A percentile compares a stretch with the other conserved stretches of the same genome.
Conservation (phyloP, 2,113 vertebrate genomes). For the Stercorarius parasiticus region DNA sequence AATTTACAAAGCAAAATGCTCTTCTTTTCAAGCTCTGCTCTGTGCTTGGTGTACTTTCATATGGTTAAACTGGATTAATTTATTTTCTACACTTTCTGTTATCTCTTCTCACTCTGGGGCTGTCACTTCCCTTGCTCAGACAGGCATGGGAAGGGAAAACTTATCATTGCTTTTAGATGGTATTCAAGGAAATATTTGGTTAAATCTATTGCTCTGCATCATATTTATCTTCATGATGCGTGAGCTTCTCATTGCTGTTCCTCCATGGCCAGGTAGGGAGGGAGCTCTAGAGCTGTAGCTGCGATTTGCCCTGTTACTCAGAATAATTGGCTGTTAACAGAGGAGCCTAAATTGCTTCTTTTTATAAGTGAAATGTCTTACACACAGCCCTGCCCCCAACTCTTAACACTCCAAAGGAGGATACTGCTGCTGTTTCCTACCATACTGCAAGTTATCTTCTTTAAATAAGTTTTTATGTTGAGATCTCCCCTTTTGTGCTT, state of each 20-base stretch:
- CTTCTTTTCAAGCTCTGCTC: not conserved
- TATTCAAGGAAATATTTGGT: conserved; percentile 18
- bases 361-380: not conserved
- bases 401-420: not conserved
- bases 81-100: conserved; percentile 33
- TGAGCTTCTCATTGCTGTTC: not conserved
- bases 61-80: conserved; percentile 13
- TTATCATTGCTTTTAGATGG: not conserved
- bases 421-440: not conserved
- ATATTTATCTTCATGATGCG: not conserved
- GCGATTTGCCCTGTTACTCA: not conserved
- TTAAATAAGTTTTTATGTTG: not conserved
- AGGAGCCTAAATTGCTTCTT: not conserved
- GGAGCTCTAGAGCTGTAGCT: not conserved
- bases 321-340: not conserved
- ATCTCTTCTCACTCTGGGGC: conserved; percentile 1
- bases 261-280: not conserved
- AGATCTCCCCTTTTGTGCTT: not conserved
- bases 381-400: not conserved
- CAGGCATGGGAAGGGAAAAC: not conserved
- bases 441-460: not conserved
- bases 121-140: conserved; percentile 6
- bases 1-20: conserved; percentile 39
- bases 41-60: not conserved
- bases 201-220: not conserved